These are phyloP conservation scores for Discoglossus pictus DNA, from an alignment of 2,797 vertebrate species.

Conservation along the genomic window DNA sequence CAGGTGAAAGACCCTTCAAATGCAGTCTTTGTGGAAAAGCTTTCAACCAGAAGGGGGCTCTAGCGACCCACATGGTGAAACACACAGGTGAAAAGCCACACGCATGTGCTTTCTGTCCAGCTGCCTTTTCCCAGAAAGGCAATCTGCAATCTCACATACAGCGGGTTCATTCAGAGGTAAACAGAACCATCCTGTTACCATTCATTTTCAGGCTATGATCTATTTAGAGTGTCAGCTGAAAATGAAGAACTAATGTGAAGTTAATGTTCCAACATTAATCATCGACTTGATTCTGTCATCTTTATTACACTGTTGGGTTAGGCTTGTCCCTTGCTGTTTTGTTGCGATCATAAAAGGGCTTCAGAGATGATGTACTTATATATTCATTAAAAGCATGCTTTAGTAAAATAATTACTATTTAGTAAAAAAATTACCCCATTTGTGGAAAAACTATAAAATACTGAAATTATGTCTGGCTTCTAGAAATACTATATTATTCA, in stretches of 20 bases:
- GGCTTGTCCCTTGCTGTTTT: too few relatives aligned
- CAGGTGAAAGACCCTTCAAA: slow-evolving; percentile 93
- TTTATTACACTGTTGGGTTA: neutral
- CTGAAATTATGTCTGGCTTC: too few relatives aligned
- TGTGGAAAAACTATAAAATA: too few relatives aligned
- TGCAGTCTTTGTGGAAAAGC: slow-evolving; percentile 92
- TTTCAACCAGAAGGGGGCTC: slow-evolving; percentile 98
- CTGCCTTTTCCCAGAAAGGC: slow-evolving; percentile 97
- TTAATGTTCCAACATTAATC: neutral
- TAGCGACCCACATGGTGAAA: slow-evolving; percentile 97
- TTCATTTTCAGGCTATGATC: slow-evolving; percentile 8
- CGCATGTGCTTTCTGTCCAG: slow-evolving; percentile 93
- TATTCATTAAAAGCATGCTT: too few relatives aligned
- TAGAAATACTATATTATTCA: too few relatives aligned
- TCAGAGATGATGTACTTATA: too few relatives aligned
- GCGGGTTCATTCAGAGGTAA: slow-evolving; percentile 96
- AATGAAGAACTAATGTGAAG: slow-evolving; percentile 23
- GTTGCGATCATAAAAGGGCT: too few relatives aligned
- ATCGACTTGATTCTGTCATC: neutral
- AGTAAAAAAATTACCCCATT: too few relatives aligned
- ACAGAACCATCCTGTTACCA: slow-evolving; percentile 11
- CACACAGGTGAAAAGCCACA: slow-evolving; percentile 97
- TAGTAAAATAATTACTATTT: too few relatives aligned
- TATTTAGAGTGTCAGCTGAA: slow-evolving; percentile 16
- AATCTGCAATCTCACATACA: slow-evolving; percentile 97